Evolutionary conservation across 2,113 vertebrate species (phyloP).

Genomic region (Syrmaticus mikado): DNA sequence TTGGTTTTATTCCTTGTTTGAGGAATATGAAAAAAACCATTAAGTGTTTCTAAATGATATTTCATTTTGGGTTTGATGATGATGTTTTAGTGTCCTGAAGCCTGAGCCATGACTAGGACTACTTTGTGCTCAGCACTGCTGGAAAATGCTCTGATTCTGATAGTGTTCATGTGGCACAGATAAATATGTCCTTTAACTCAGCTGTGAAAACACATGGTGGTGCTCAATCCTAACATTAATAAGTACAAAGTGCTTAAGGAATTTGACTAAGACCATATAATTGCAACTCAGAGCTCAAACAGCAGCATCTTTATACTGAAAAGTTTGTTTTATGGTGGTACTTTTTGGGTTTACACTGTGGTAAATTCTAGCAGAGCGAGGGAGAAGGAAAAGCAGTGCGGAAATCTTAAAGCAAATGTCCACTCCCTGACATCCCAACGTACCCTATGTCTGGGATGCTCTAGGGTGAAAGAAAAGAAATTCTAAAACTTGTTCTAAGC

Average conservation of each 20-base stretch:
- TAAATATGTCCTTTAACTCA: not conserved
- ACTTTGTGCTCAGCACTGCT: fast-evolving
- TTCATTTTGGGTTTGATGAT: not conserved
- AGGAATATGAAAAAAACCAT: not conserved
- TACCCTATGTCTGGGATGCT: not conserved
- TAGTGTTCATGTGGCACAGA: not conserved
- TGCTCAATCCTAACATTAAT: constrained; percentile 49
- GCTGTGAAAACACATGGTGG: constrained; percentile 55
- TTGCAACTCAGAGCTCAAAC: not conserved
- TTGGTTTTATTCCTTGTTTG: not conserved
- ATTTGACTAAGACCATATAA: not conserved
- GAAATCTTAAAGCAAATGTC: not conserved
- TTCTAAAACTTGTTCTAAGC: not conserved
- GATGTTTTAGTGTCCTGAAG: not conserved
- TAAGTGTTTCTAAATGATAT: not conserved
- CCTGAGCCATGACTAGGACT: not conserved
- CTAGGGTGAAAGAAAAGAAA: constrained; percentile 1
- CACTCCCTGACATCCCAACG: not conserved
- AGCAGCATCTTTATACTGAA: not conserved
- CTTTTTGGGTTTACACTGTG: not conserved
- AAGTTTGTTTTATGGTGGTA: not conserved
- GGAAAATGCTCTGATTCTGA: not conserved
- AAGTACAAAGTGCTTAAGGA: not conserved
- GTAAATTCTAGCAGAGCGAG: not conserved
- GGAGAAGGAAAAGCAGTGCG: not conserved